Evolutionary conservation across 2,888 invertebrate species (phyloP).

Genomic region (Tetragonisca angustula): DNA sequence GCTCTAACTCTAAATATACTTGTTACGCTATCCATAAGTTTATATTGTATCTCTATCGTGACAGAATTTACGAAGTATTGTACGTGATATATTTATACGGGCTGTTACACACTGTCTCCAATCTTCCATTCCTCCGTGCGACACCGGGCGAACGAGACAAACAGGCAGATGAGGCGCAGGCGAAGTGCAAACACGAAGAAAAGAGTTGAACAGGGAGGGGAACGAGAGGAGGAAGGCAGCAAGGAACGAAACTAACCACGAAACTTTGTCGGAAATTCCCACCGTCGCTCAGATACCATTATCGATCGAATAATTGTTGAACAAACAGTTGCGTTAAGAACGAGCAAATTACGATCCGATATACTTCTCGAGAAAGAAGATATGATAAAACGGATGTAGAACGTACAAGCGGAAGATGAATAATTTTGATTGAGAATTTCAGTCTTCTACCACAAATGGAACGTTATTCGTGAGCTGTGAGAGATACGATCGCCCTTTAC

Average conservation of each 20-base stretch:
- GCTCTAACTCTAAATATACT: slow-evolving; percentile 78
- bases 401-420: neutral
- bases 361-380: neutral
- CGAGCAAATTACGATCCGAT: neutral
- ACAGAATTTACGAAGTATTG: slow-evolving; percentile 77
- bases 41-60: slow-evolving; percentile 79
- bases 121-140: slow-evolving; percentile 72
- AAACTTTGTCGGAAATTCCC: neutral
- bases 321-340: neutral
- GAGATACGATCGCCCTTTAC: neutral
- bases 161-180: slow-evolving; percentile 35
- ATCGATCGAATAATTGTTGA: neutral
- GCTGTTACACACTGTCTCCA: slow-evolving; percentile 76
- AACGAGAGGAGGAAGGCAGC: slow-evolving; percentile 13
- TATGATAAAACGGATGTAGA: neutral
- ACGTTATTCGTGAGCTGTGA: neutral
- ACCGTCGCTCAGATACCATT: neutral
- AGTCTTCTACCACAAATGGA: neutral
- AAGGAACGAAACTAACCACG: neutral
- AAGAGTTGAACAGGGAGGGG: neutral
- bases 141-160: slow-evolving; percentile 62
- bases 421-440: neutral
- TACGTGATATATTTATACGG: slow-evolving; percentile 81
- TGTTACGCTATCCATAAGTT: slow-evolving; percentile 82
- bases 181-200: slow-evolving; percentile 22